A percentile compares a stretch with the other conserved stretches of the same genome.
Conservation (phyloP, 2,113 vertebrate species). For the Crotalus horridus region DNA sequence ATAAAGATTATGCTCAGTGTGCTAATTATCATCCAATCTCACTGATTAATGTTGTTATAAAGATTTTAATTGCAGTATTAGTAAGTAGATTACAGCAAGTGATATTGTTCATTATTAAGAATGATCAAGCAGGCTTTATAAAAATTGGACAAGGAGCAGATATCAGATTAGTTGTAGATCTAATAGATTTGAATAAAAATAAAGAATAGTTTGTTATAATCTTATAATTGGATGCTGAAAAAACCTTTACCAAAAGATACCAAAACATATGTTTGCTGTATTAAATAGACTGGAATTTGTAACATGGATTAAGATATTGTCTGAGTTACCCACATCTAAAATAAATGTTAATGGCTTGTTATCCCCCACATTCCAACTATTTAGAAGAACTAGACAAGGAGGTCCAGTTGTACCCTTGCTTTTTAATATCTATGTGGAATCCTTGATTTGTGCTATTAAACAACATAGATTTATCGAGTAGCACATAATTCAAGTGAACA, state of each 20-base stretch:
- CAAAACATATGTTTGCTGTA: background rate
- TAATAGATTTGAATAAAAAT: background rate
- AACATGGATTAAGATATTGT: background rate
- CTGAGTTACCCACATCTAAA: background rate
- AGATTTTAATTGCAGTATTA: background rate
- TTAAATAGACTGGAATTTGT: background rate
- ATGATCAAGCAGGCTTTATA: background rate
- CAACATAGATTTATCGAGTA: background rate
- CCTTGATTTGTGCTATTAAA: background rate
- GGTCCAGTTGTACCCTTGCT: background rate
- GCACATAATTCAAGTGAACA: background rate
- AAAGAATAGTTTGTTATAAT: background rate
- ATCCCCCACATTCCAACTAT: background rate
- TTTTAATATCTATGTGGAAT: background rate
- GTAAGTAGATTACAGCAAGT: too few relatives aligned
- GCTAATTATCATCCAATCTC: too few relatives aligned
- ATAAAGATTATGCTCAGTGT: background rate
- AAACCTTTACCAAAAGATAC: background rate
- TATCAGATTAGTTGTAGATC: background rate
- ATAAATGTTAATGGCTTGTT: background rate
- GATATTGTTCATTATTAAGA: background rate
- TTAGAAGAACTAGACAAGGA: background rate
- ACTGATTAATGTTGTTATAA: background rate
- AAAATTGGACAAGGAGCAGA: background rate
- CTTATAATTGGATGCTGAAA: background rate